These are phyloP conservation scores for Sprattus sprattus DNA, from an alignment of 2,113 vertebrate species.

Conservation along the genomic window DNA sequence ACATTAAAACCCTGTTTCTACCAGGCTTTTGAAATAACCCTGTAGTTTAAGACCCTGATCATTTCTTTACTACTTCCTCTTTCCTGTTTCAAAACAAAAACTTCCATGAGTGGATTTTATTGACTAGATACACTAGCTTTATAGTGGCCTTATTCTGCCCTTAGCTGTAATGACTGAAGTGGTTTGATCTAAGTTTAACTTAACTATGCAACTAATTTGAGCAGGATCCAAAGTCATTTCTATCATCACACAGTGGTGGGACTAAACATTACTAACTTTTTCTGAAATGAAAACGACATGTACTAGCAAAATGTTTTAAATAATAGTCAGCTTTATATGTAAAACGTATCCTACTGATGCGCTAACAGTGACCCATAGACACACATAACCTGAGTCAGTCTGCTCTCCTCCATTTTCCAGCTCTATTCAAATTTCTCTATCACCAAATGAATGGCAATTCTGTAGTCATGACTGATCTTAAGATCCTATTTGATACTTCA, in stretches of 20 bases:
- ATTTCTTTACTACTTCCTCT: constrained; percentile 44
- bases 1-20: constrained; percentile 68
- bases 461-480: background rate
- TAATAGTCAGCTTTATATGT: background rate
- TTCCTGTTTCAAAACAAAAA: constrained; percentile 50
- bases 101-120: background rate
- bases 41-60: constrained; percentile 57
- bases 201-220: background rate
- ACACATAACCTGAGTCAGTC: constrained; percentile 58
- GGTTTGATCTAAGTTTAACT: background rate
- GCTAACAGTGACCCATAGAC: constrained; percentile 12
- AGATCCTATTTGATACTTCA: constrained; percentile 1
- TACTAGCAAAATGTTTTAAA: background rate
- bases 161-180: background rate
- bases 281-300: background rate
- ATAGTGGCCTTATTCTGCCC: background rate
- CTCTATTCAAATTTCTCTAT: background rate
- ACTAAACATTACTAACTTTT: background rate
- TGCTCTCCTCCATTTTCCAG: constrained; percentile 41
- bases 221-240: background rate
- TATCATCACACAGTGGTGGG: constrained; percentile 1
- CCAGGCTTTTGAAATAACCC: constrained; percentile 64
- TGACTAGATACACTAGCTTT: background rate
- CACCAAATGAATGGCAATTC: background rate
- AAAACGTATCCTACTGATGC: background rate